These are phyloP conservation scores for Craseonycteris thonglongyai DNA, from an alignment of 2,113 vertebrate species.

Conservation along the genomic window DNA sequence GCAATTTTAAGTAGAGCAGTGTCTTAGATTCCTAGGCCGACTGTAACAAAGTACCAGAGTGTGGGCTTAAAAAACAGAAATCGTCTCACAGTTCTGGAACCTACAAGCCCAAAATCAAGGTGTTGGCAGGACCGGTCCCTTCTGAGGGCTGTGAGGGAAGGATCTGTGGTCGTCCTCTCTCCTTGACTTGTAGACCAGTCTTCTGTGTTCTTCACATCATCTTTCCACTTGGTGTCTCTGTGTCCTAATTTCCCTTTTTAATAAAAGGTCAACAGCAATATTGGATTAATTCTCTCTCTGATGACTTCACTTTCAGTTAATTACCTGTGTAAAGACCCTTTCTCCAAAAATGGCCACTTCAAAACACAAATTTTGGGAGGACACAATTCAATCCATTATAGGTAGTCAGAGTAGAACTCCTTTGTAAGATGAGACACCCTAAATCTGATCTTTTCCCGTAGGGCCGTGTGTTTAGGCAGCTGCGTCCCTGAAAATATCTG, in stretches of 20 bases:
- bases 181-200: not conserved
- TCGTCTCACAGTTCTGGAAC: not conserved
- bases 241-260: not conserved
- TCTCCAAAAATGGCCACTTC: not conserved
- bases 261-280: not conserved
- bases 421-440: not conserved
- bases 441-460: not conserved
- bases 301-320: not conserved
- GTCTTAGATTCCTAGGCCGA: not conserved
- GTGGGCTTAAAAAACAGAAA: not conserved
- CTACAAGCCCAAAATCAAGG: not conserved
- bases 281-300: not conserved
- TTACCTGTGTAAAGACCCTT: not conserved
- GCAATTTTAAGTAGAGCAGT: not conserved
- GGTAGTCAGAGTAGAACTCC: not conserved
- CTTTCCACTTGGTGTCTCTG: not conserved
- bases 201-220: not conserved
- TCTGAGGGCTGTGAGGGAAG: not conserved
- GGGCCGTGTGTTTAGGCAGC: not conserved
- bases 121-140: not conserved
- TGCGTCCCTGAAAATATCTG: not conserved
- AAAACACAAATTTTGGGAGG: not conserved
- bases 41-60: not conserved
- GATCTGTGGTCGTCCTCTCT: not conserved
- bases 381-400: not conserved